Evolutionary conservation across 2,797 vertebrate genomes (phyloP).

Genomic region (Phoxinus dragarum): DNA sequence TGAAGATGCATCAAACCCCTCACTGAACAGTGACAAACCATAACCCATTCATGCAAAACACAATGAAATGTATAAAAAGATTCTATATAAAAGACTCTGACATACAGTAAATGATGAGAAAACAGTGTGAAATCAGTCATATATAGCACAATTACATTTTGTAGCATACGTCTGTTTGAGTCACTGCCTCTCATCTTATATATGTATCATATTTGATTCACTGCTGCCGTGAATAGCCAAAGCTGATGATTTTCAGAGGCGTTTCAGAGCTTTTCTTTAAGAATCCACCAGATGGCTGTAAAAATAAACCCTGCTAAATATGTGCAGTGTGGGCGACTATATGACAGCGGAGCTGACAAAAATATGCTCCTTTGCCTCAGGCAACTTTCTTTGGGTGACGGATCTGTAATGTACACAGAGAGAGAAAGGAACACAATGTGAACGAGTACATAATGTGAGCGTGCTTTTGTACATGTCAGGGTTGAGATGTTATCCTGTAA

Average conservation of each 20-base stretch:
- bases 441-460: not conserved
- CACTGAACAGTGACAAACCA: constrained; percentile 9
- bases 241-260: constrained; percentile 46
- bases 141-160: constrained; percentile 11
- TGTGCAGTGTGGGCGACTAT: constrained; percentile 52
- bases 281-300: constrained; percentile 60
- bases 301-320: constrained; percentile 63
- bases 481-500: not conserved
- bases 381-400: constrained; percentile 32
- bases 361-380: constrained; percentile 42
- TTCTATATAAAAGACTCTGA: not conserved
- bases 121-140: not conserved
- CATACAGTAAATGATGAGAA: not conserved
- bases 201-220: constrained; percentile 46
- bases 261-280: constrained; percentile 57
- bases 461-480: not conserved
- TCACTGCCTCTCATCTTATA: constrained; percentile 11
- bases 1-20: constrained; percentile 28
- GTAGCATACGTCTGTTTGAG: constrained; percentile 2
- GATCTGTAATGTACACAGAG: constrained; percentile 10
- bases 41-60: constrained; percentile 26
- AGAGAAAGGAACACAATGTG: constrained; percentile 12
- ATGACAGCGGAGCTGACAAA: constrained; percentile 53
- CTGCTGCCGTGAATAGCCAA: constrained; percentile 41
- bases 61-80: constrained; percentile 10